A percentile compares a stretch with the other conserved stretches of the same genome.
phyloP scores from a whole-genome alignment of 2,797 vertebrate species.

The Pteronotus mesoamericanus region DNA sequence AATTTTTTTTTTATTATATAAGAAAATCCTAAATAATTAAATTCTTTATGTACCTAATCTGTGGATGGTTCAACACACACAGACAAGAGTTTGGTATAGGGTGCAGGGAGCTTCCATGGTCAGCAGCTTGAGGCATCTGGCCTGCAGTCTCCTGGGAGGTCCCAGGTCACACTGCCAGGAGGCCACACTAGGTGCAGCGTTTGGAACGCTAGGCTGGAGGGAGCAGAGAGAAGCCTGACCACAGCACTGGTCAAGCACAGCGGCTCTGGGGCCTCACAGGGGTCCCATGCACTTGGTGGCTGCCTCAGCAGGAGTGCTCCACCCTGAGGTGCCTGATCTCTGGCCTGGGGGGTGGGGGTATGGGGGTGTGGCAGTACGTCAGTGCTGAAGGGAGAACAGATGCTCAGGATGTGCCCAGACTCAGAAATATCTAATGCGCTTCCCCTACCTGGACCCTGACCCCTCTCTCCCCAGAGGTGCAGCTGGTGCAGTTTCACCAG shows the following conservation, averaged over 20 bases:
- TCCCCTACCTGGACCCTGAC: too few relatives aligned
- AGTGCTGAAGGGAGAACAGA: fast-evolving
- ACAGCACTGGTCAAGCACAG: fast-evolving
- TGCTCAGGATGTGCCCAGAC: fast-evolving
- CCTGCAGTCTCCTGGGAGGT: neutral
- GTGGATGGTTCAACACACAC: neutral
- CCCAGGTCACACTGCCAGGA: neutral
- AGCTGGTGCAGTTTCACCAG: slow-evolving; percentile 90
- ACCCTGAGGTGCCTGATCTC: neutral
- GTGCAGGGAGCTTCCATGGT: fast-evolving
- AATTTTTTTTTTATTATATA: neutral
- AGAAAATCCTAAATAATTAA: neutral
- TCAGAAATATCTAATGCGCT: fast-evolving
- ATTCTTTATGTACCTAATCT: neutral
- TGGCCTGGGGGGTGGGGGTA: too few relatives aligned
- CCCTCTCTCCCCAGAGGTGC: slow-evolving; percentile 85
- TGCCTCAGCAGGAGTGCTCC: fast-evolving
- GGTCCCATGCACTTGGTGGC: neutral
- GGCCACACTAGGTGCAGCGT: neutral
- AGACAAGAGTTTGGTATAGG: neutral
- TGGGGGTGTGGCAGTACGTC: fast-evolving
- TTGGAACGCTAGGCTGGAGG: neutral
- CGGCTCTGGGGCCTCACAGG: neutral
- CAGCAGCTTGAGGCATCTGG: neutral
- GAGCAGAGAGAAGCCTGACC: neutral